Evolutionary conservation across 2,888 invertebrate genomes (phyloP), one percentile per base, ranked within the genome.

Genomic region (Drosophila sordidapex): DNA sequence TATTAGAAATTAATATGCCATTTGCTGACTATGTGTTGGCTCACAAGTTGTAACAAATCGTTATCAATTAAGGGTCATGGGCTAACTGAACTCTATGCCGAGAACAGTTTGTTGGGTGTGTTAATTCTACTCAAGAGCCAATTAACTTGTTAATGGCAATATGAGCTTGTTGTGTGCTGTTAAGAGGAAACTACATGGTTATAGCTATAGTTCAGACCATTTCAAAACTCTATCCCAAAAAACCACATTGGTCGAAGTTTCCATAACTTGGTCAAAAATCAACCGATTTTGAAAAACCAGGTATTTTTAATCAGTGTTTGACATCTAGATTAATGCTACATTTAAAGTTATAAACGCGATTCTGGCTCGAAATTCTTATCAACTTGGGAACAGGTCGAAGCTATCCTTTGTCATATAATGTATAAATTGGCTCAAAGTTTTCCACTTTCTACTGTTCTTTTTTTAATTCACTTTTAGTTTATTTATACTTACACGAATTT

Each of bases 11-110:
- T 70, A 72, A 82, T 68, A 62, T 63, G 56, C 31, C 69, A 70
- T 70, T 79, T 66, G n/a, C 52, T 49, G 48, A 73, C 49, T 61
- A 59, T 40, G 63, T 51, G 21, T 46, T 15, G 13, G 35, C 31
- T 2, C 29, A 57, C 69, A 74, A 81, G 64, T 73, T 74, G 57
- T 29, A 60, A 46, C 63, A 64, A 65, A 82, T 80, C 74, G 78
- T 76, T 80, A 80, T 74, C 80, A 80, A 74, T 82, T 70, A 80
- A 53, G 15, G 66, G 21, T 66, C 62, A 72, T 75, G 70, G 75
- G 78, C 58, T 60, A 70, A 58, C 33, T 27, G 27, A 62, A 52
- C 49, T 60, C 43, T 25, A 33, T 8, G n/a, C 38, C 57, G 21
- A 21, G n/a, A 11, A 10, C 43, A 35, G 29, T 43, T 46, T 33